Base-by-base conservation (phyloP, 2,888 invertebrate species). In the Caenorhabditis imperialis region DNA sequence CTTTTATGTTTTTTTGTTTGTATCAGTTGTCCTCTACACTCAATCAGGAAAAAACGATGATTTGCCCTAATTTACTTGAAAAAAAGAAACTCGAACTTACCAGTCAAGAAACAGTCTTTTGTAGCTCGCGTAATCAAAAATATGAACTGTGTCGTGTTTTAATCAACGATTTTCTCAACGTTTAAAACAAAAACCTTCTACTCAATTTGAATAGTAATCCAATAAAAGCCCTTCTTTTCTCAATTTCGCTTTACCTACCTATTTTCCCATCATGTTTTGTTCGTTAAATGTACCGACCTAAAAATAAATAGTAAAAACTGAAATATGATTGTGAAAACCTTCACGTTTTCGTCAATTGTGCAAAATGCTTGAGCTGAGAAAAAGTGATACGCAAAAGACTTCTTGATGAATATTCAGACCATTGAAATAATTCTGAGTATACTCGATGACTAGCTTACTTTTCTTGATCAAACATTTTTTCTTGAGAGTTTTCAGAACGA, bases 141-240 rank as follows among this genome's bases (percentile, higher is more conserved):
- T 33, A 20, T 44, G 33, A 14, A 14, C 23, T 27, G 4, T 22
- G 22, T 16, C 16, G 22, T 33, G 23, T 22, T 4, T 12, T 30
- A 30, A 7, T 30, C 30, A 30, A 30, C 7, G 30, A 7, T 30
- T 30, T 30, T 30, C 7, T 10, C 6, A 6, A 30, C 45, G 53
- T 62, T 62, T 45, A 55, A 63, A 35, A 63, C 53, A 40, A 63
- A 63, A 65, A 58, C 37, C 35, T 54, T 50, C 27, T 45, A 48
- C 50, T 50, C 65, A 57, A 65, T 65, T 48, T 55, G 57, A 57
- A 65, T 57, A 61, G 70, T 70, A 70, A 70, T 70, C 70, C 70
- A 70, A 70, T 70, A 55, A 54, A 61, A 70, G 55, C 48, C 47
- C 54, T 50, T 40, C 45, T 30, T 16, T 53, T 58, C 55, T 70